Base-by-base conservation (phyloP, 2,113 vertebrate genomes). In the Delphinapterus leucas region DNA sequence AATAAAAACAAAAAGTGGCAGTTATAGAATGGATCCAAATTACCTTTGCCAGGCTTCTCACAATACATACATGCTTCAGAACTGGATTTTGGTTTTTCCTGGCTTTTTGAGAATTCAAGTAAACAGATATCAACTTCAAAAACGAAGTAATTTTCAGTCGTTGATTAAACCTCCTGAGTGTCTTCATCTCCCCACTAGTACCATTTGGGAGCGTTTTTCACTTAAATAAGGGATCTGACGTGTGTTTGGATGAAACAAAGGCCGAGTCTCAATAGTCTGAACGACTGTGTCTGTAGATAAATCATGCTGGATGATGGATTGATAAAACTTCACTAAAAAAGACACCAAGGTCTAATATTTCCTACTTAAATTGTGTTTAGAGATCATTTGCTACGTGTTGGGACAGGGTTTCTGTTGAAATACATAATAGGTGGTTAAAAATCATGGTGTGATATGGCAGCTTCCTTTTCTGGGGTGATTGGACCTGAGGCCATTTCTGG, bases 1-100 rank as follows among this genome's bases (percentile, higher is more conserved):
- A 98, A 98, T 77, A 96, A 85, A 98, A 98, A 98, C 97, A 98
- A 85, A 98, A 97, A 97, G 94, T 79, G 93, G 97, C 63, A 60
- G 98, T 98, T 98, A 98, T 95, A 96, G 84, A 68, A 84, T 38
- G 88, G 94, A 67, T 84, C 92, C 41, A 8, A 31, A 76, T 74
- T 1, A 63, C 21, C 33, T 89, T 77, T 91, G 41, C 71, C 21
- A 38, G 28, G 89, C 68, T 77, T 95, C 80, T 61, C 44, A 90
- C 44, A 70, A 90, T n/a, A 90, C 47, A 92, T 8, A 38, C 76
- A 95, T 44, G 81, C 94, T 96, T 96, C 53, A 33, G 76, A 74
- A 25, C 77, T 87, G 41, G 84, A 92, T 23, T 63, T 55, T 61
- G 73, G 55, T 63, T 67, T 8, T 4, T 23, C 2, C 23, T 86